Percentiles rank a stretch among this genome's conserved stretches.
phyloP scores from a whole-genome alignment of 2,113 vertebrate genomes.

The Heterochromis multidens region DNA sequence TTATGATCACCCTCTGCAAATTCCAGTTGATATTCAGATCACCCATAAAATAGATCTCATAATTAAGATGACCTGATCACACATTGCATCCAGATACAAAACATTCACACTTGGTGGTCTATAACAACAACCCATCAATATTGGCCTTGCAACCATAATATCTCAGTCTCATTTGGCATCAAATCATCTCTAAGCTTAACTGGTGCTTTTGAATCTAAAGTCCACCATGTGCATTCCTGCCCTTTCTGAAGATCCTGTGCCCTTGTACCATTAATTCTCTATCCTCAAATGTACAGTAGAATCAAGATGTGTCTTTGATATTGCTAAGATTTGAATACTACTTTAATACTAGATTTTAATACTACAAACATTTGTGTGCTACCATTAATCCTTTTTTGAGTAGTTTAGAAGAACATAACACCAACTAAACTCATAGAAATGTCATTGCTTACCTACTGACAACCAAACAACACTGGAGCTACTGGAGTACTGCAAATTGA shows the following conservation, averaged over 20 bases:
- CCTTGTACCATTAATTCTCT: neutral
- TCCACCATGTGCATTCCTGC: neutral
- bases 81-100: neutral
- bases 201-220: neutral
- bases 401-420: neutral
- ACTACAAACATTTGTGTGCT: neutral
- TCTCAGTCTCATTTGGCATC: neutral
- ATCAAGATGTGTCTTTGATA: neutral
- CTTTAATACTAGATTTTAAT: no score
- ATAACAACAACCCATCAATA: neutral
- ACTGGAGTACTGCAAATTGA: no score
- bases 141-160: no score
- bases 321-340: no score
- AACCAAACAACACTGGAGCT: no score
- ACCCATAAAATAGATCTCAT: neutral
- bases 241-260: neutral
- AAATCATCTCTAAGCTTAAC: neutral
- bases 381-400: neutral
- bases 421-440: neutral
- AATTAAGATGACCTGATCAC: neutral
- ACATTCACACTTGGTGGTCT: neutral
- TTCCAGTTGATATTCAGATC: neutral
- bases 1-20: no score
- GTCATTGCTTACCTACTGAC: neutral
- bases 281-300: neutral